These are phyloP conservation scores for Silurus glanis DNA, from an alignment of 2,113 vertebrate species.

Conservation along the genomic window DNA sequence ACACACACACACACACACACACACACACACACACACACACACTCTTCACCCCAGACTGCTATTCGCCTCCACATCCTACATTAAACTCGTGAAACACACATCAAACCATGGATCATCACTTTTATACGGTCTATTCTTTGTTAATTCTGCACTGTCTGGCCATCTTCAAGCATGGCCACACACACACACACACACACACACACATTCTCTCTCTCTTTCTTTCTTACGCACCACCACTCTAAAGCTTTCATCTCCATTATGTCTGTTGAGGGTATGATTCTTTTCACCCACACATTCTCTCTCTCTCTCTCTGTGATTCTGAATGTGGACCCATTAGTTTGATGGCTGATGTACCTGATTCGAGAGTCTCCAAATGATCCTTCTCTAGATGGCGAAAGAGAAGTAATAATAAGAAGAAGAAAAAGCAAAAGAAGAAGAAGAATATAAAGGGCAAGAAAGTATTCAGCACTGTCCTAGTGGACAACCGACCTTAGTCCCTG, in stretches of 20 bases:
- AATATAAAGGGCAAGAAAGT: no score
- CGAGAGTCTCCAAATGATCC: neutral
- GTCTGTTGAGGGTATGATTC: constrained; percentile 28
- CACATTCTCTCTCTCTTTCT: no score
- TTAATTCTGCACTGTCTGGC: constrained; percentile 22
- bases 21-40: no score
- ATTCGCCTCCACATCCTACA: no score
- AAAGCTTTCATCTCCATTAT: neutral
- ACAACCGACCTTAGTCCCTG: neutral
- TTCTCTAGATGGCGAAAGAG: neutral
- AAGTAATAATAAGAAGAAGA: no score
- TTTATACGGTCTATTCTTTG: constrained; percentile 22
- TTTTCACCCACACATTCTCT: constrained; percentile 17
- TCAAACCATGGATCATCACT: neutral
- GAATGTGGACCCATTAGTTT: constrained; percentile 28
- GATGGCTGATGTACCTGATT: neutral
- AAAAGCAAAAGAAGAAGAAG: no score
- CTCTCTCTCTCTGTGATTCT: constrained; percentile 22
- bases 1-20: no score
- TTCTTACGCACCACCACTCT: neutral
- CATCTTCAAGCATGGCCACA: neutral
- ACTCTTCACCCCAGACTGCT: no score
- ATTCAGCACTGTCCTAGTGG: no score
- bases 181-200: no score
- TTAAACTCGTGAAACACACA: no score